Evolutionary conservation across 2,113 vertebrate species (phyloP), one percentile per base, ranked within the genome.

Genomic region (Boleophthalmus pectinirostris): DNA sequence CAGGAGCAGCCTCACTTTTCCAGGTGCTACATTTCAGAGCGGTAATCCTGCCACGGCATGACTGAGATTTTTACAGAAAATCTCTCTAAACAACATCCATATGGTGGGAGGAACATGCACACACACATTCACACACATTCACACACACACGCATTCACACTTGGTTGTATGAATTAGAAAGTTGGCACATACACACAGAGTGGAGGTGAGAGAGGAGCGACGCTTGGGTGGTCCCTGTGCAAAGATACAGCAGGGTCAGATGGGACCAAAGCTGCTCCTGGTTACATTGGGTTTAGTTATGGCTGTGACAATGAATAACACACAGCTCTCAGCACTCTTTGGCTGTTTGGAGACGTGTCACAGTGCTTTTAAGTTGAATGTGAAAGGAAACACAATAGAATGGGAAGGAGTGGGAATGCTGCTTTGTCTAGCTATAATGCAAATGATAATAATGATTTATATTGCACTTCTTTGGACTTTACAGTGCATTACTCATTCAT

Each of bases 1-100:
- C 83, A 77, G 81, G 75, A 90, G 88, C 79, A 77, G 67, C 0
- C 75, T 78, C 84, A 80, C 88, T 77, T 85, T 89, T 89, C 89
- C 87, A 92, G 88, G 90, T 90, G 88, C 81, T 87, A 79, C 87
- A 84, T 88, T 88, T 88, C 88, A 91, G 83, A 75, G 82, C 85
- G 82, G 85, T 90, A 91, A 89, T 91, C 90, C 88, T 91, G 83
- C 90, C 85, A 81, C 83, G 75, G 80, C 80, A 86, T 90, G 85
- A 90, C 88, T 88, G 84, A 80, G 85, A 88, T 81, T 91, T 87
- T 89, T 90, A 90, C 87, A 82, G 85, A 88, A 86, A 87, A 88
- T 80, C 75, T 88, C 74, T 88, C 82, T 79, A 87, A 91, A 88
- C 89, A 87, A 81, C 70, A 67, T 82, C 82, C 87, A 92, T 85